phyloP scores from a whole-genome alignment of 2,113 vertebrate species.

The Thermophis baileyi region DNA sequence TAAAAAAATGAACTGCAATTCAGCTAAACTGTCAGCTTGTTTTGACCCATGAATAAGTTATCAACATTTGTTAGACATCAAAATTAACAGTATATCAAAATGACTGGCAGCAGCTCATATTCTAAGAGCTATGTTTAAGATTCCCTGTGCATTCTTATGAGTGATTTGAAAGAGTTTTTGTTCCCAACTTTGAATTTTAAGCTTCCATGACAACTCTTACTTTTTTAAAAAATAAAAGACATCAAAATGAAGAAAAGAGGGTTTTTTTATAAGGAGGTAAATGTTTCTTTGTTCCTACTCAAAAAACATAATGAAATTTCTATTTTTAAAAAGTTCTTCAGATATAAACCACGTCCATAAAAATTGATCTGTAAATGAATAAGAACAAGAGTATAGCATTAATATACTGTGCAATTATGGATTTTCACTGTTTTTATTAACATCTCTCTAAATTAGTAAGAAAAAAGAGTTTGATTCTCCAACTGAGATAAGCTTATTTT shows the following conservation, averaged over 20 bases:
- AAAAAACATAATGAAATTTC: neutral
- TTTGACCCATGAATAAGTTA: slow-evolving; percentile 10
- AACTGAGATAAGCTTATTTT: neutral
- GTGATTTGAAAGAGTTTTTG: neutral
- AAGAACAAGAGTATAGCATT: neutral
- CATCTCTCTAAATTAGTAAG: neutral
- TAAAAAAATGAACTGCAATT: slow-evolving; percentile 15
- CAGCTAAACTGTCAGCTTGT: slow-evolving; percentile 18
- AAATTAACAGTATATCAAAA: slow-evolving; percentile 14
- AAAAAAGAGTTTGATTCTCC: neutral
- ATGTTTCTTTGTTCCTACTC: neutral
- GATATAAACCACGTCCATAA: neutral
- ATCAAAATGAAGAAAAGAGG: neutral
- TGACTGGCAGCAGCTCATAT: neutral
- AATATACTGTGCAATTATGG: neutral
- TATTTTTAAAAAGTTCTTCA: neutral
- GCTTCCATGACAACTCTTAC: neutral
- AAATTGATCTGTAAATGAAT: neutral
- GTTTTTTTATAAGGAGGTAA: neutral
- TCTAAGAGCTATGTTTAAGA: slow-evolving; percentile 9
- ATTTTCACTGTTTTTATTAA: neutral
- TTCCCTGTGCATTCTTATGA: neutral
- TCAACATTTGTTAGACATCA: slow-evolving; percentile 16
- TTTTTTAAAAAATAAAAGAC: neutral
- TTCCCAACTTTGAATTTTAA: slow-evolving; percentile 21